phyloP scores from a whole-genome alignment of 1,140 invertebrate genomes.

The Branchinecta lynchi region DNA sequence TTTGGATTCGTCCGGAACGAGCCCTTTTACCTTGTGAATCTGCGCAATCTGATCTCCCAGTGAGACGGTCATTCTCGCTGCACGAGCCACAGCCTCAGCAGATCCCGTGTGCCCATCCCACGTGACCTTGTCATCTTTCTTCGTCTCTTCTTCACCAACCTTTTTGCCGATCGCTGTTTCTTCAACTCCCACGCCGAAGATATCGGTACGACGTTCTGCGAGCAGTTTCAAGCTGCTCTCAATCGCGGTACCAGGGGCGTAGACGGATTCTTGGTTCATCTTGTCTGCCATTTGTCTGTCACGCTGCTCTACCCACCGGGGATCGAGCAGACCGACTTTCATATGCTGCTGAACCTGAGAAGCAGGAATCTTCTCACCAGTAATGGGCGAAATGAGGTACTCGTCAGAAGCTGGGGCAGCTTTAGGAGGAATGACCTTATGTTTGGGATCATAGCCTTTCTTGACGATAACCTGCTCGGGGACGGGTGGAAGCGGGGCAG shows the following conservation, averaged over 20 bases:
- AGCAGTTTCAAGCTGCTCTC: conserved; percentile 87
- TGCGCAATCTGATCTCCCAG: conserved; percentile 87
- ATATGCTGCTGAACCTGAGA: conserved; percentile 96
- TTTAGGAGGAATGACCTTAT: conserved; percentile 32
- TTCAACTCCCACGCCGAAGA: conserved; percentile 95
- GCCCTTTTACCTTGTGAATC: conserved; percentile 83
- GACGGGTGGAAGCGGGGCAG: conserved; percentile 57
- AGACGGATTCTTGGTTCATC: conserved; percentile 67
- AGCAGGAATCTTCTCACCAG: conserved; percentile 89
- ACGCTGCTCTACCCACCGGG: conserved; percentile 91
- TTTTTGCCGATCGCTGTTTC: conserved; percentile 99
- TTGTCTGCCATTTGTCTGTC: conserved; percentile 72
- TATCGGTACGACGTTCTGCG: conserved; percentile 96
- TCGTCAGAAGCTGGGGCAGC: conserved; percentile 56
- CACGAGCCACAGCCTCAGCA: conserved; percentile 74
- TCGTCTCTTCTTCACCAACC: conserved; percentile 85
- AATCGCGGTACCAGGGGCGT: conserved; percentile 74
- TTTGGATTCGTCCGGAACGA: conserved; percentile 78
- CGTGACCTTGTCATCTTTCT: conserved; percentile 73
- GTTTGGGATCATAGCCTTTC: conserved; percentile 91
- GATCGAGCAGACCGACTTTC: conserved; percentile 90
- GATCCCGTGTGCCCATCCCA: conserved; percentile 98
- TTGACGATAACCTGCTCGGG: conserved; percentile 88
- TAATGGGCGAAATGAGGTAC: conserved; percentile 93
- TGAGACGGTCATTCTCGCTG: conserved; percentile 37